These are phyloP conservation scores for Pygmarrhopalites habei DNA, from an alignment of 1,140 invertebrate genomes.

Conservation along the genomic window DNA sequence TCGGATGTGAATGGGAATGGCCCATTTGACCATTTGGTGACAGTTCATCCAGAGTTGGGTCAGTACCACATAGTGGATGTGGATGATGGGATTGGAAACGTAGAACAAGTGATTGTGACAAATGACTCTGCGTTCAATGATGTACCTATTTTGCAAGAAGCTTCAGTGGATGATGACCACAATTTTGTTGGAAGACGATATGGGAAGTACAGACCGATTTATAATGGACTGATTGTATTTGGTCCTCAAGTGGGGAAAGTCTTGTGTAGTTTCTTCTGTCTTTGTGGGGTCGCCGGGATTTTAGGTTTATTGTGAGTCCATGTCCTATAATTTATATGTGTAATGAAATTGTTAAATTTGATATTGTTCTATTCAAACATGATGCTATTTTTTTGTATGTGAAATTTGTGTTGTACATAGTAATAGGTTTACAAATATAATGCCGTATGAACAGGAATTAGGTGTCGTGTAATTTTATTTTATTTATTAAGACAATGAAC, in stretches of 20 bases:
- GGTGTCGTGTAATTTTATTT: too few relatives aligned
- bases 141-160: neutral
- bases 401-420: too few relatives aligned
- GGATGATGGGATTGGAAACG: neutral
- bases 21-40: too few relatives aligned
- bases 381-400: too few relatives aligned
- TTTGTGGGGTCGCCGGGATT: neutral
- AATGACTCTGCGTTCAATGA: neutral
- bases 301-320: neutral
- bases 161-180: neutral
- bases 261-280: neutral
- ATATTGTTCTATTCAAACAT: too few relatives aligned
- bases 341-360: too few relatives aligned
- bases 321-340: too few relatives aligned
- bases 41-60: too few relatives aligned
- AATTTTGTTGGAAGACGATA: neutral
- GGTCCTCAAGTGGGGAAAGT: neutral
- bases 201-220: neutral
- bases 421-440: too few relatives aligned
- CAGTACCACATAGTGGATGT: neutral
- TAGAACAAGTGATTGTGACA: conserved; percentile 2
- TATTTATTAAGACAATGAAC: too few relatives aligned
- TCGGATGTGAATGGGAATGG: too few relatives aligned
- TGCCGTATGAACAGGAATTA: too few relatives aligned
- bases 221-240: neutral